phyloP scores from a whole-genome alignment of 2,888 invertebrate species.

The Desoria tigrina region DNA sequence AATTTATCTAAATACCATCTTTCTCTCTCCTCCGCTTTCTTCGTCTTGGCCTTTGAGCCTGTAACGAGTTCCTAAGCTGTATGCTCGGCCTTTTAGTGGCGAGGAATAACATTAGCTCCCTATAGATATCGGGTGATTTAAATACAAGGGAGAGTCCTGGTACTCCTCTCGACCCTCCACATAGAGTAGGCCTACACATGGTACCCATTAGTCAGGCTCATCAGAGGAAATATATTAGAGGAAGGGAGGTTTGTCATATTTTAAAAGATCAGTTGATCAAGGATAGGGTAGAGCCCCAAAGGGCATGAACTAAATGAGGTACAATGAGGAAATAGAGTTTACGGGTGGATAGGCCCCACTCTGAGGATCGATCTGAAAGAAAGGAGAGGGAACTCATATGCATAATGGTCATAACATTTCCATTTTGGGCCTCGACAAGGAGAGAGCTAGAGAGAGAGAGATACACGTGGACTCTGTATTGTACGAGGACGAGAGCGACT shows the following conservation, averaged over 20 bases:
- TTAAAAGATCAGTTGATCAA: slow-evolving; percentile 13
- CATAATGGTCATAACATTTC: slow-evolving; percentile 19
- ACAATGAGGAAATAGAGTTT: slow-evolving; percentile 6
- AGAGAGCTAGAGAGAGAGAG: neutral
- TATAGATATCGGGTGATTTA: too few species aligned
- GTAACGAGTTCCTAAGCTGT: too few species aligned
- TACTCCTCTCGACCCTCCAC: too few species aligned
- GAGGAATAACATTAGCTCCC: too few species aligned
- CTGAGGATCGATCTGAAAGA: slow-evolving; percentile 16
- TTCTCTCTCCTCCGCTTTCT: too few species aligned
- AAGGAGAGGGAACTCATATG: slow-evolving; percentile 15
- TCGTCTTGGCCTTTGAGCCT: too few species aligned
- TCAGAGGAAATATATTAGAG: slow-evolving; percentile 2
- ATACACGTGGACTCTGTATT: too few species aligned
- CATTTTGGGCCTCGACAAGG: slow-evolving; percentile 11
- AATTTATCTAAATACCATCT: too few species aligned
- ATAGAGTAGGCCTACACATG: neutral
- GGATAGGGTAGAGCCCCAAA: neutral
- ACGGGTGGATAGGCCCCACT: too few species aligned
- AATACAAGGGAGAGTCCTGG: too few species aligned
- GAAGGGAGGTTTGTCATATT: slow-evolving; percentile 13
- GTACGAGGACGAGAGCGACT: slow-evolving; percentile 13
- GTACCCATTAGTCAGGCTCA: slow-evolving; percentile 10
- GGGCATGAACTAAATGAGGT: slow-evolving; percentile 7
- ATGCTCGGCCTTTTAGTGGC: too few species aligned